Evolutionary conservation across 2,797 vertebrate species (phyloP).

Genomic region (Pristis pectinata): DNA sequence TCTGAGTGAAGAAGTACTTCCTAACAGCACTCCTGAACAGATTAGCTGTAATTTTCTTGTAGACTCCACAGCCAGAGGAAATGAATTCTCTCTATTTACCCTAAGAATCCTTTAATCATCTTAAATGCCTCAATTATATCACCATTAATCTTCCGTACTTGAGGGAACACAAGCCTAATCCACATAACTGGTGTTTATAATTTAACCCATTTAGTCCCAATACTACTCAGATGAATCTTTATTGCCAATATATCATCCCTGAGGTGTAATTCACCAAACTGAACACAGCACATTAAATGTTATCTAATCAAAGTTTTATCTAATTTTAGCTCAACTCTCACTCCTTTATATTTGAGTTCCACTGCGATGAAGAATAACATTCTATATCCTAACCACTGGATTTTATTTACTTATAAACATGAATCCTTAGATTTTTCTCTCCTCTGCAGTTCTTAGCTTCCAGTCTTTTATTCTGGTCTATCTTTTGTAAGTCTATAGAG

Average conservation of each 20-base stretch:
- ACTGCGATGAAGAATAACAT: not conserved
- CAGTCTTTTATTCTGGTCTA: not conserved
- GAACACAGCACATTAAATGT: not conserved
- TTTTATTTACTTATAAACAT: not conserved
- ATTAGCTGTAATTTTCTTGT: not conserved
- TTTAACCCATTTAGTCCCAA: not conserved
- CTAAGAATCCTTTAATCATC: constrained; percentile 7
- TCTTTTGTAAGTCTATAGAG: too few relatives aligned
- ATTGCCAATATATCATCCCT: not conserved
- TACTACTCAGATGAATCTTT: not conserved
- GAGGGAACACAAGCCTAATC: not conserved
- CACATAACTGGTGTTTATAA: not conserved
- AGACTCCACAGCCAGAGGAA: not conserved
- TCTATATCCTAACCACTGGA: not conserved
- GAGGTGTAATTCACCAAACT: not conserved
- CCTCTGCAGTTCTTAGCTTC: not conserved
- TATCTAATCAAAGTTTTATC: not conserved
- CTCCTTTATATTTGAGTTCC: not conserved
- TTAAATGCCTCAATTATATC: constrained; percentile 15
- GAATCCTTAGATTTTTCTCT: not conserved
- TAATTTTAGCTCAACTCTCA: not conserved
- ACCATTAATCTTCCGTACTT: not conserved
- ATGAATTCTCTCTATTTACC: not conserved
- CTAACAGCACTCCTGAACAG: not conserved
- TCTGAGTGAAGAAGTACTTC: not conserved